Evolutionary conservation across 2,113 vertebrate genomes (phyloP).

Genomic region (Sinocyclocheilus anshuiensis): DNA sequence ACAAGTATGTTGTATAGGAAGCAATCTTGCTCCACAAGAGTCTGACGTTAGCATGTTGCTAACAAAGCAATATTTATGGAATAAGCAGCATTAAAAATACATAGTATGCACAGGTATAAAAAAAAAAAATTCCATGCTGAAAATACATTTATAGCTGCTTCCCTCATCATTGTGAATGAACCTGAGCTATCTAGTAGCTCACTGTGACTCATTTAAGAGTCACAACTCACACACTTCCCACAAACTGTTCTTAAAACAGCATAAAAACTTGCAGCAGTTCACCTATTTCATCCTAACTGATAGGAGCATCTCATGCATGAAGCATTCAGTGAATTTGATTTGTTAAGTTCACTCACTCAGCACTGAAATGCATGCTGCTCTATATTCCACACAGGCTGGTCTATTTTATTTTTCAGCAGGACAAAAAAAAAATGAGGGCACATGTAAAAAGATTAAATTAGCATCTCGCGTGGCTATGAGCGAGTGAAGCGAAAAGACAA

Average conservation of each 20-base stretch:
- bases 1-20: not conserved
- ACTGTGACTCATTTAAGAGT: not conserved
- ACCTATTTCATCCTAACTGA: not conserved
- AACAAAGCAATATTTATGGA: not conserved
- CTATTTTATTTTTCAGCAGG: not conserved
- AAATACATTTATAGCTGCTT: not conserved
- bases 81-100: not conserved
- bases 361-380: not conserved
- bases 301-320: not conserved
- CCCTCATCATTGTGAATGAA: not conserved
- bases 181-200: not conserved
- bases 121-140: not conserved
- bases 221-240: not conserved
- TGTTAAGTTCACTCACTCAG: not conserved
- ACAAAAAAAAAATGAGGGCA: conserved; percentile 11
- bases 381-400: not conserved
- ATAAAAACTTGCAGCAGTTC: not conserved
- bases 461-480: conserved; percentile 57
- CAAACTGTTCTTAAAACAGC: not conserved
- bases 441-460: conserved; percentile 56
- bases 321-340: not conserved
- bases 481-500: conserved; percentile 61
- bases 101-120: not conserved
- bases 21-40: not conserved
- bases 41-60: not conserved